A percentile compares a stretch with the other conserved stretches of the same genome.
phyloP scores from a whole-genome alignment of 1,140 invertebrate genomes.

The Drosophila varians region DNA sequence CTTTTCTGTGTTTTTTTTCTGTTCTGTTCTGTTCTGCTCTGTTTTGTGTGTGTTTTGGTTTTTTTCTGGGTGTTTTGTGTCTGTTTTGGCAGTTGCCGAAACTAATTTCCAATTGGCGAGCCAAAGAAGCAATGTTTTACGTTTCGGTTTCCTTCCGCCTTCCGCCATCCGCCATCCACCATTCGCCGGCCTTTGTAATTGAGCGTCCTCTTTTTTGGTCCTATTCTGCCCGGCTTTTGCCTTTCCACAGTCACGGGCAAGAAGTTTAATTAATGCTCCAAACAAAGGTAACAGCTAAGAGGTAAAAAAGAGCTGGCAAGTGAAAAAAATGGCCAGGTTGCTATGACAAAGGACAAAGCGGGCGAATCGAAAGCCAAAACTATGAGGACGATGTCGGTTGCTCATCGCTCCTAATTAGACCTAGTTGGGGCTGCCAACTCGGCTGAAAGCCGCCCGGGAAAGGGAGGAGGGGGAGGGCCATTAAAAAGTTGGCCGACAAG shows the following conservation, averaged over 20 bases:
- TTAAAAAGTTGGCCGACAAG: conserved; percentile 70
- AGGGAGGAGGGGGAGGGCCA: conserved; percentile 16
- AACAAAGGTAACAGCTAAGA: conserved; percentile 41
- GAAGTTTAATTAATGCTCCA: conserved; percentile 71
- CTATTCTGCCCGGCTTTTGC: neutral
- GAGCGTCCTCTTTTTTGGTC: conserved; percentile 35
- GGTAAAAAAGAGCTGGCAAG: conserved; percentile 1
- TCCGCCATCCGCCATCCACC: too few species aligned
- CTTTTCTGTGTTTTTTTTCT: too few species aligned
- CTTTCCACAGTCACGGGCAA: conserved; percentile 17
- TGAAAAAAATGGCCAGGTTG: conserved; percentile 51
- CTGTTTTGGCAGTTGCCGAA: conserved; percentile 27
- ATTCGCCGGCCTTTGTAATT: conserved; percentile 44
- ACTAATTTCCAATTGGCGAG: conserved; percentile 60
- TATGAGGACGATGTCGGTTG: conserved; percentile 64
- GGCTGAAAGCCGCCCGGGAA: conserved; percentile 50
- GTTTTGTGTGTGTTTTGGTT: conserved; percentile 16
- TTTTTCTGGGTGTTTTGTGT: conserved; percentile 23
- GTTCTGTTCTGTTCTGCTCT: conserved; percentile 23
- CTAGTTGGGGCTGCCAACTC: conserved; percentile 55
- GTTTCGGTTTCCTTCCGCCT: conserved; percentile 41
- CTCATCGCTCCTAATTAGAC: conserved; percentile 75
- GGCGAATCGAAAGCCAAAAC: conserved; percentile 57
- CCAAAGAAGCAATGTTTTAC: conserved; percentile 50
- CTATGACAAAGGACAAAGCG: conserved; percentile 58